Evolutionary conservation across 2,113 vertebrate species (phyloP), one percentile per base, ranked within the genome.

Genomic region (Trogon surrucura): DNA sequence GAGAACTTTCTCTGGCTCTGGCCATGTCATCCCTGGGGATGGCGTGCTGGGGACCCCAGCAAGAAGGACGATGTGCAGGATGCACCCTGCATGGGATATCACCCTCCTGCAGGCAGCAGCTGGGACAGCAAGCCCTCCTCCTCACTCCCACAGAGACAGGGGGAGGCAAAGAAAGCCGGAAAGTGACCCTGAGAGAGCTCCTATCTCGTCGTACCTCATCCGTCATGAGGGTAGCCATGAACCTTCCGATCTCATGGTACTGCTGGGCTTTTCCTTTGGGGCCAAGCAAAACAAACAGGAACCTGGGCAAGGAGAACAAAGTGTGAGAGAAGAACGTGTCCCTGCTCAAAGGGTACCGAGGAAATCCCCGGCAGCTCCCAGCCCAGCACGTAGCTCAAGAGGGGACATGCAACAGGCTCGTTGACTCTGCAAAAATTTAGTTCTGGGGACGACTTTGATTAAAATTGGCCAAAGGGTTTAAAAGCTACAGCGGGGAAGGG

Each of bases 201-300:
- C 47, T 4, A 22, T 62, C 53, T 30, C 1, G 0, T 18, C 78
- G 0, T 95, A 99, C 99, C 98, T 99, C 99, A 72, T 99, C 99
- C 0, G 99, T 99, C 99, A 99, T 99, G 94, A 99, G 98, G 34
- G 99, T 99, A 54, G 99, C 99, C 99, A 99, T 99, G 74, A 99
- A 99, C 84, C 99, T 98, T 89, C 99, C 99, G 16, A 99, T 99
- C 97, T 99, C 99, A 27, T 99, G 99, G 96, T 99, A 99, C 90
- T 99, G 99, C 75, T 99, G 99, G 71, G 98, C 99, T 96, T 99
- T 99, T 94, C 99, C 99, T 95, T 98, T 98, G 2, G 99, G 99
- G 23, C 99, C 99, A 75, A 99, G 92, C n/a, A 99, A 97, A 89
- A 99, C 98, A 96, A 99, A 99, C 66, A 99, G 97, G 97, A 99